Conservation (phyloP, 1,140 invertebrate genomes). For the Lordiphosa clarofinis region DNA sequence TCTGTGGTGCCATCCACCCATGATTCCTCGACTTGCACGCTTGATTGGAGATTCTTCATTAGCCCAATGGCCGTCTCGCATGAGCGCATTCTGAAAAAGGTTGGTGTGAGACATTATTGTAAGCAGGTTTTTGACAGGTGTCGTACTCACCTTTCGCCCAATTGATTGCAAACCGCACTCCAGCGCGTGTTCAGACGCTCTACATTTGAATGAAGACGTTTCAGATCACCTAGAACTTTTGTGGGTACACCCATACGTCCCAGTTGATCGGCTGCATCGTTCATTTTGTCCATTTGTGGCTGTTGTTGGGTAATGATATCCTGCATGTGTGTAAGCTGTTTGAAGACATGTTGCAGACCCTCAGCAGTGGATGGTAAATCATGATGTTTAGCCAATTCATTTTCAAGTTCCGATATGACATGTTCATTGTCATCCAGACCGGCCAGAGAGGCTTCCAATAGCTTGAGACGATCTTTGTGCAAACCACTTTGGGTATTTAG, state of each 20-base stretch:
- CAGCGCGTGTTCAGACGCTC: slow-evolving; percentile 92
- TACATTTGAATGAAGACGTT: slow-evolving; percentile 95
- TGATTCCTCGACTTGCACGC: slow-evolving; percentile 91
- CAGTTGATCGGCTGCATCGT: slow-evolving; percentile 92
- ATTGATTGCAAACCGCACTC: slow-evolving; percentile 93
- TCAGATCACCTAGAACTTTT: slow-evolving; percentile 90
- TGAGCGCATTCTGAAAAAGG: slow-evolving; percentile 85
- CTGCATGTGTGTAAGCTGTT: slow-evolving; percentile 83
- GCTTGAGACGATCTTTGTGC: slow-evolving; percentile 85
- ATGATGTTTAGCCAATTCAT: slow-evolving; percentile 91
- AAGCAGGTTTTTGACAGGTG: slow-evolving; percentile 41
- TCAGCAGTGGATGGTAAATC: slow-evolving; percentile 91
- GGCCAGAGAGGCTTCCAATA: slow-evolving; percentile 92
- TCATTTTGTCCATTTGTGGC: slow-evolving; percentile 92
- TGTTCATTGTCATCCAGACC: slow-evolving; percentile 94
- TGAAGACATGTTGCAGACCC: slow-evolving; percentile 84
- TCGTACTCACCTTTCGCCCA: slow-evolving; percentile 89
- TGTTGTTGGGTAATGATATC: slow-evolving; percentile 91
- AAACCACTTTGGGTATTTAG: slow-evolving; percentile 77
- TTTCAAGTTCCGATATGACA: slow-evolving; percentile 94
- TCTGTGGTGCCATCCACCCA: slow-evolving; percentile 89
- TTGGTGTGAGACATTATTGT: slow-evolving; percentile 30
- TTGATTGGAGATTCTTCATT: slow-evolving; percentile 91
- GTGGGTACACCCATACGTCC: slow-evolving; percentile 86
- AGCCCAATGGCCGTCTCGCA: slow-evolving; percentile 92